phyloP scores from a whole-genome alignment of 1,140 invertebrate species.

The Drosophila orosa region DNA sequence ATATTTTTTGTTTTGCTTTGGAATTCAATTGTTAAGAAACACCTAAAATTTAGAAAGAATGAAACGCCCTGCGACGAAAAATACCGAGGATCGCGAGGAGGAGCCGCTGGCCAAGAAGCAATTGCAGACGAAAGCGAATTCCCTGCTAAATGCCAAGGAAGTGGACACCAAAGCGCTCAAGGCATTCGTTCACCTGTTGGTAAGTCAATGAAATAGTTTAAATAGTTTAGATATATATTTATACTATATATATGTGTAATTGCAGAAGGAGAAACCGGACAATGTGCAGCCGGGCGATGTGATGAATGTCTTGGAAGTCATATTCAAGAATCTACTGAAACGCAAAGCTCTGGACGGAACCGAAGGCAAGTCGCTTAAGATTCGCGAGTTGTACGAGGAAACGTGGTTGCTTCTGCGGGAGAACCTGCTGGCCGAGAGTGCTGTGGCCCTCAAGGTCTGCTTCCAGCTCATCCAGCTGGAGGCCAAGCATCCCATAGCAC shows the following conservation, averaged over 20 bases:
- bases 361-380: background rate
- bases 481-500: constrained; percentile 87
- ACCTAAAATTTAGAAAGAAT: background rate
- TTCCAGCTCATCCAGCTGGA: constrained; percentile 88
- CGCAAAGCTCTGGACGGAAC: constrained; percentile 84
- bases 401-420: constrained; percentile 38
- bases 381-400: constrained; percentile 36
- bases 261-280: constrained; percentile 7
- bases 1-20: constrained; percentile 23
- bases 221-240: constrained; percentile 21
- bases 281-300: constrained; percentile 60
- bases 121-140: constrained; percentile 87
- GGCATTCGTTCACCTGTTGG: constrained; percentile 35
- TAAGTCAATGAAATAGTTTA: constrained; percentile 39
- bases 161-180: constrained; percentile 38
- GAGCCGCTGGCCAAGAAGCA: constrained; percentile 15
- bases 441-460: constrained; percentile 85
- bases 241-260: too few species aligned
- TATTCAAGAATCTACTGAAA: constrained; percentile 88
- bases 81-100: background rate
- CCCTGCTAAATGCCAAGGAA: constrained; percentile 87
- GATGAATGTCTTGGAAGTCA: constrained; percentile 87
- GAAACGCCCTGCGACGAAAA: constrained; percentile 3
- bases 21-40: background rate
- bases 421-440: constrained; percentile 26